Evolutionary conservation across 2,797 vertebrate species (phyloP).

Genomic region (Ataeniobius toweri): DNA sequence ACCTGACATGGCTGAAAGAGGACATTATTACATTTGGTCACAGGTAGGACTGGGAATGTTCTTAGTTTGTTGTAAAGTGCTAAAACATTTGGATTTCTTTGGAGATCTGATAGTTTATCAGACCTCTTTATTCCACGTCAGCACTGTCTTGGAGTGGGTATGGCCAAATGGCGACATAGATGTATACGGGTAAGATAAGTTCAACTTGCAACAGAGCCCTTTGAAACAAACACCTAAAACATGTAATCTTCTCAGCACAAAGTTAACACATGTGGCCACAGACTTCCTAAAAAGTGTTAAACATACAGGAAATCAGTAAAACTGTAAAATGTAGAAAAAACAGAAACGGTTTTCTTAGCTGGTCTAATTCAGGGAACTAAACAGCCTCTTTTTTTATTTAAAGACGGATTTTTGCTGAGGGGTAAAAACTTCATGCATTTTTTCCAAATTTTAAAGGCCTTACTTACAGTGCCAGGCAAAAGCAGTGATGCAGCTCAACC

Average conservation of each 20-base stretch:
- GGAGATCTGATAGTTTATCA: slow-evolving; percentile 34
- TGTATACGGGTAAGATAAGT: slow-evolving; percentile 10
- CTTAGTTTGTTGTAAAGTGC: slow-evolving; percentile 24
- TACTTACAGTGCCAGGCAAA: not conserved
- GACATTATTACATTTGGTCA: slow-evolving; percentile 47
- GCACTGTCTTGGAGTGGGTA: slow-evolving; percentile 16
- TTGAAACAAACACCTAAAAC: slow-evolving; percentile 1
- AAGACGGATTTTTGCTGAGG: slow-evolving; percentile 3
- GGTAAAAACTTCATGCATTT: slow-evolving; percentile 7
- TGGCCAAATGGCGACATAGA: slow-evolving; percentile 17
- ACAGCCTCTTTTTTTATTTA: no score
- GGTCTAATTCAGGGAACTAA: not conserved
- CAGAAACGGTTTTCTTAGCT: not conserved
- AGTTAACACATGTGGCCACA: not conserved
- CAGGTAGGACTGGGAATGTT: slow-evolving; percentile 26
- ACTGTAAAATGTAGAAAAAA: slow-evolving; percentile 35
- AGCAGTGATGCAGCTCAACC: not conserved
- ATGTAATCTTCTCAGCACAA: slow-evolving; percentile 26
- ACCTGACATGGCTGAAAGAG: slow-evolving; percentile 45
- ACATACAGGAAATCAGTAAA: slow-evolving; percentile 37
- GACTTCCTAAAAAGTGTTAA: slow-evolving; percentile 36
- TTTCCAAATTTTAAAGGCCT: slow-evolving; percentile 13
- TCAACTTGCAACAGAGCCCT: not conserved
- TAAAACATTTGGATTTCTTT: slow-evolving; percentile 19
- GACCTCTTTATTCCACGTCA: slow-evolving; percentile 20